These are phyloP conservation scores for Cherax destructor DNA, from an alignment of 1,140 invertebrate genomes.

Conservation along the genomic window DNA sequence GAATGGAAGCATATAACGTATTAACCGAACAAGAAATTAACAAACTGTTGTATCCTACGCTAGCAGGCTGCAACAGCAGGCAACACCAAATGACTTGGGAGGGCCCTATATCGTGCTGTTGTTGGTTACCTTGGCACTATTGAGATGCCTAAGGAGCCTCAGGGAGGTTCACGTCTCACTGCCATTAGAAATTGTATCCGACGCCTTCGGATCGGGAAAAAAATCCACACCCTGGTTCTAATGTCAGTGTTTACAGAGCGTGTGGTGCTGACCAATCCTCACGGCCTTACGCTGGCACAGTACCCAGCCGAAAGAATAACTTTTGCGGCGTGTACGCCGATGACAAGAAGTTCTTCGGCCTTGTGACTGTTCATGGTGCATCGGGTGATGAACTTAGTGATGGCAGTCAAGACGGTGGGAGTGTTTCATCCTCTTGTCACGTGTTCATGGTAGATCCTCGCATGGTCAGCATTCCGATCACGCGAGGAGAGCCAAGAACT, in stretches of 20 bases:
- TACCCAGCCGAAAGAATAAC: constrained; percentile 91
- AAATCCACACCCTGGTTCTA: constrained; percentile 89
- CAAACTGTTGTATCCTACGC: constrained; percentile 73
- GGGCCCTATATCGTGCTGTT: constrained; percentile 84
- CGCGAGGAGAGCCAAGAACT: constrained; percentile 83
- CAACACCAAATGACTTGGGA: constrained; percentile 67
- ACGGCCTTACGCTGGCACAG: constrained; percentile 81
- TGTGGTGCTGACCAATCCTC: constrained; percentile 84
- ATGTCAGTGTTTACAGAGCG: constrained; percentile 89
- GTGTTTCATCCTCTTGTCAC: constrained; percentile 93
- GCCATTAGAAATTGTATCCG: constrained; percentile 88
- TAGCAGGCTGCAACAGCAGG: constrained; percentile 69
- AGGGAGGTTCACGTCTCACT: constrained; percentile 76
- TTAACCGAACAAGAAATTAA: constrained; percentile 74
- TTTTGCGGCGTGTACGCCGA: constrained; percentile 90
- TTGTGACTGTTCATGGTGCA: constrained; percentile 85
- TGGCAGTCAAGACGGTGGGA: constrained; percentile 67
- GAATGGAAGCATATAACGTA: not conserved
- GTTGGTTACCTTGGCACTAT: constrained; percentile 97
- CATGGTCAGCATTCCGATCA: constrained; percentile 85
- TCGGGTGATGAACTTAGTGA: constrained; percentile 70
- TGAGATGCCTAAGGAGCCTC: constrained; percentile 80
- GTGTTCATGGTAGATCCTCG: constrained; percentile 95
- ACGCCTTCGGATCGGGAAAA: constrained; percentile 90
- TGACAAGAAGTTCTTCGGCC: constrained; percentile 92